Evolutionary conservation across 2,888 invertebrate genomes (phyloP).

Genomic region (Melolontha melolontha): DNA sequence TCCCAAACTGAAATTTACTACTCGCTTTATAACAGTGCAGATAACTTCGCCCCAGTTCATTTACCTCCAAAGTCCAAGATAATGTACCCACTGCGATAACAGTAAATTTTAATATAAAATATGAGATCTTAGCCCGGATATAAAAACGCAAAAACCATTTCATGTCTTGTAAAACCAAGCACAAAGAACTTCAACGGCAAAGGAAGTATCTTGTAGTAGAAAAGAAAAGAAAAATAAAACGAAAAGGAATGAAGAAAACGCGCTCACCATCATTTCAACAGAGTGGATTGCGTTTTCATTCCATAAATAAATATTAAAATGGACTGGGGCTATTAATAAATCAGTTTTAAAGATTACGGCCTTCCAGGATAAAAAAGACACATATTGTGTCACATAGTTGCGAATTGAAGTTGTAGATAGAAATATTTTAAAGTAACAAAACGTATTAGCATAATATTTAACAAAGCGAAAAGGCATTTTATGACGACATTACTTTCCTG

Average conservation of each 20-base stretch:
- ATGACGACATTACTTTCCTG: no score
- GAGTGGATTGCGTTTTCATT: conserved; percentile 35
- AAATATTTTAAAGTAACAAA: no score
- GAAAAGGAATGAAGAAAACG: conserved; percentile 23
- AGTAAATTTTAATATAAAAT: conserved; percentile 39
- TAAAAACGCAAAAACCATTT: conserved; percentile 32
- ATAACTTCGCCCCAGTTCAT: conserved; percentile 27
- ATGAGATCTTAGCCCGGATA: conserved; percentile 21
- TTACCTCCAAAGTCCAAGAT: conserved; percentile 33
- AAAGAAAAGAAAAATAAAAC: conserved; percentile 23
- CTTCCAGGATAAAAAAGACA: background rate
- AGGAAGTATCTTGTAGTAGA: conserved; percentile 20
- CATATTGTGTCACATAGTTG: no score
- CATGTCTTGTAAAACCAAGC: conserved; percentile 28
- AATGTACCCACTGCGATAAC: conserved; percentile 36
- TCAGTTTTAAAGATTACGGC: conserved; percentile 34
- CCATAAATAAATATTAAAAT: conserved; percentile 39
- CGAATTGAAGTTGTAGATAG: no score
- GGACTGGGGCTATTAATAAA: conserved; percentile 34
- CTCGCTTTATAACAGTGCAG: conserved; percentile 30
- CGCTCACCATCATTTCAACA: conserved; percentile 19
- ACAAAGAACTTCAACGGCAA: conserved; percentile 27
- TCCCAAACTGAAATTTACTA: conserved; percentile 27
- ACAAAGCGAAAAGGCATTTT: no score
- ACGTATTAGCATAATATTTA: no score